These are phyloP conservation scores for Apodemus sylvaticus DNA, from an alignment of 2,113 vertebrate genomes.

Conservation along the genomic window DNA sequence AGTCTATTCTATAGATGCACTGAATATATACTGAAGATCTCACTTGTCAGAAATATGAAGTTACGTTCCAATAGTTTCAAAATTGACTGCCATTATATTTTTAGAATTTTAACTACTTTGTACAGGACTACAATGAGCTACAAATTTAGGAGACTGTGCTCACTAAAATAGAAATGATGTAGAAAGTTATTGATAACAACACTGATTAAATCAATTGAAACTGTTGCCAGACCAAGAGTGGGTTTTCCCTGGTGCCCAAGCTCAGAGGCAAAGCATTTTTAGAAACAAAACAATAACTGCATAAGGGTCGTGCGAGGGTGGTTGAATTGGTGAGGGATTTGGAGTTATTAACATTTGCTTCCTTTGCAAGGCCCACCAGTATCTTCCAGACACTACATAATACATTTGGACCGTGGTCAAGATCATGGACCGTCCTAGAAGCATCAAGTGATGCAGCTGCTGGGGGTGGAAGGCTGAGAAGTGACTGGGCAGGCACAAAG, in stretches of 20 bases:
- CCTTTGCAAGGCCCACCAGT: neutral
- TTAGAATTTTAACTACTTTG: slow-evolving; percentile 36
- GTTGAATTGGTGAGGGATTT: neutral
- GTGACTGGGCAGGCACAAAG: neutral
- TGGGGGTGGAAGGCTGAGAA: neutral
- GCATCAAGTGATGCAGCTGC: neutral
- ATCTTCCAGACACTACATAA: neutral
- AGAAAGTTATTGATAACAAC: neutral
- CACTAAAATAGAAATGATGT: neutral
- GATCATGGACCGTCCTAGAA: neutral
- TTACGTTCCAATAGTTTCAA: slow-evolving; percentile 44
- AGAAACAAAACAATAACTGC: neutral
- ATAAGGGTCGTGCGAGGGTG: no score
- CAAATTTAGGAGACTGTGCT: slow-evolving; percentile 1
- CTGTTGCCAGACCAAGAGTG: neutral
- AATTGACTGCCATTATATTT: slow-evolving; percentile 16
- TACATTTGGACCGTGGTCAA: neutral
- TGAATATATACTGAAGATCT: neutral
- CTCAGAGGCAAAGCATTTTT: neutral
- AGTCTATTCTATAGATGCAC: neutral
- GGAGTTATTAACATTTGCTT: neutral
- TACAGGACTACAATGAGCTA: neutral
- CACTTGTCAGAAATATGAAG: slow-evolving; percentile 25
- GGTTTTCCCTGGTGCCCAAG: neutral
- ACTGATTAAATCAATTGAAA: neutral